These are phyloP conservation scores for Urocolius indicus DNA, from an alignment of 2,113 vertebrate genomes.

Conservation along the genomic window DNA sequence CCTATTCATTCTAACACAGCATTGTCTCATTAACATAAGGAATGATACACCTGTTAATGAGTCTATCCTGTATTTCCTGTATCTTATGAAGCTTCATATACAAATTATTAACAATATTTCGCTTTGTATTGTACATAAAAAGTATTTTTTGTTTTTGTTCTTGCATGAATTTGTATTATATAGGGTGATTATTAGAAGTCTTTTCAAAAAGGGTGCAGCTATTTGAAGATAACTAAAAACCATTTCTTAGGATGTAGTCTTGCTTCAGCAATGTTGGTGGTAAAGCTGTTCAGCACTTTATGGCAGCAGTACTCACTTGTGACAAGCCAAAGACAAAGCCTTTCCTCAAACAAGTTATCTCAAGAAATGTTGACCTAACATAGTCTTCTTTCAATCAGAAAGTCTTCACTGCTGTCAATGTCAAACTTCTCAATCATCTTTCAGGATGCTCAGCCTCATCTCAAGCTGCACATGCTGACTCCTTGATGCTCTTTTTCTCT, in stretches of 20 bases:
- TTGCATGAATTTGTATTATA: not conserved
- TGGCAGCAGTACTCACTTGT: too few species aligned
- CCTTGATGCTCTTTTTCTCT: not conserved
- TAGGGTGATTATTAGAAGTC: not conserved
- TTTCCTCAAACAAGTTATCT: not conserved
- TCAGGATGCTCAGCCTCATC: not conserved
- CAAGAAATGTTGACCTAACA: rapidly evolving
- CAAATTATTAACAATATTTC: not conserved
- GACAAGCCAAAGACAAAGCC: too few species aligned
- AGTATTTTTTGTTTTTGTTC: not conserved
- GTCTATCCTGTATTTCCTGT: not conserved
- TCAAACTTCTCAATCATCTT: rapidly evolving
- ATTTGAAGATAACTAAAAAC: not conserved
- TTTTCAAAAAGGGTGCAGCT: not conserved
- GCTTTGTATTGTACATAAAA: not conserved
- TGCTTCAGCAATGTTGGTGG: too few species aligned
- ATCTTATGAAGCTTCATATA: not conserved
- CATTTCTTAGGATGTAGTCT: too few species aligned
- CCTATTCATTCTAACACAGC: not conserved
- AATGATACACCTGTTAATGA: not conserved
- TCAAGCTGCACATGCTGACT: not conserved
- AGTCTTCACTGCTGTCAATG: not conserved
- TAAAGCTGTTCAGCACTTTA: too few species aligned
- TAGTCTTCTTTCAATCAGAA: not conserved
- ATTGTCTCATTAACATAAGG: not conserved